Base-by-base conservation (phyloP, 2,113 vertebrate species). In the Entomyzon cyanotis region DNA sequence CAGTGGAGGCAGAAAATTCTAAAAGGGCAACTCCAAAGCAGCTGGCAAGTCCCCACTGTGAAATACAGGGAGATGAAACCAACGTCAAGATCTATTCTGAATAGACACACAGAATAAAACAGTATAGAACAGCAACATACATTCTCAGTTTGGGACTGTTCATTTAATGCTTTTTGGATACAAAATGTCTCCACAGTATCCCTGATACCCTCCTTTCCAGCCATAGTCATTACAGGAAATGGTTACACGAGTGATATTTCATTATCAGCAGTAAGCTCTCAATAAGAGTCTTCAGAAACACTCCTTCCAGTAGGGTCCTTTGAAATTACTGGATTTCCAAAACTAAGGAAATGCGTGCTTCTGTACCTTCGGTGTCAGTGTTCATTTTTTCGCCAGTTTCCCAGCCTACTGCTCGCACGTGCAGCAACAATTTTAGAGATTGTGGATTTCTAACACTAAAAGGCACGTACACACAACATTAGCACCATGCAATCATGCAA, bases 71-170 rank as follows among this genome's bases (percentile, higher is more conserved):
- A 79, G 33, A 79, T 10, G 11, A 27, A 79, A 68, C 19, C 41
- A 76, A 52, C 23, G 59, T 70, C 31, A 56, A 71, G 44, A 67
- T 35, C 49, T 50, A 20, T 8, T n/a, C 30, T 31, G 12, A 84
- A 82, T 31, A 81, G 91, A 63, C 20, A 46, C 5, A 13, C 5
- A 59, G 30, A 85, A 58, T 7, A 77, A 41, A 87, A 9, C 23
- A 12, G 25, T 15, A 46, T 1, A 79, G 12, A 90, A 68, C 0
- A 2, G 33, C 1, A 4, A 31, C 25, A 23, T 9, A 11, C 23
- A 35, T 83, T 80, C 79, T 76, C 67, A 20, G 44, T n/a, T 73
- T 58, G 22, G 20, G 24, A 86, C 19, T 28, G 22, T 15, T 56
- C 17, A 30, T 49, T 30, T 44, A 41, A 60, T 37, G 46, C 16